Evolutionary conservation across 53 echinoderm and acorn worm species (phyloP), one percentile per base, ranked within the genome.

Genomic region (Paracentrotus lividus): DNA sequence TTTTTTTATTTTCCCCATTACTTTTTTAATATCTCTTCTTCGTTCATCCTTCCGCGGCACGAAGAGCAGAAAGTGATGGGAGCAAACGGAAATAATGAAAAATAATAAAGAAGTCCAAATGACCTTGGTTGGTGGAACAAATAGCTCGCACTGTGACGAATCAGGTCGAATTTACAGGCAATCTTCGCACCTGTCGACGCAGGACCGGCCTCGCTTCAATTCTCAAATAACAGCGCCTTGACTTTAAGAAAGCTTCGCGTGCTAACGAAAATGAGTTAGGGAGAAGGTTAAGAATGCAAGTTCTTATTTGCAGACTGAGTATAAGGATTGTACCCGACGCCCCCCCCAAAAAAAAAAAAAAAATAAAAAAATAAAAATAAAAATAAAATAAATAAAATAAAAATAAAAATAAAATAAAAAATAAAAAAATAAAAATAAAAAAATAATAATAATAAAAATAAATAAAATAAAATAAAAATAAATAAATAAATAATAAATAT

Each of bases 81-180:
- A 45, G 49, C 49, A 84, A 51, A 49, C 47, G 84, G 49, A 84
- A 51, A 84, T 49, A 84, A 84, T 45, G 84, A 84, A 29, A 29
- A 49, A 51, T 49, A 84, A 84, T 49, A 26, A 84, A 84, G 49
- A 84, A 84, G n/a, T n/a, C 49, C 47, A 49, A 84, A 84, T 84
- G 45, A 84, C 84, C 47, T 84, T 45, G 26, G 47, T 47, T 26
- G n/a, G 84, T 51, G 84, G 84, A 49, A 84, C 84, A 84, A 84
- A 84, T 51, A 84, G 84, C 84, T 84, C 84, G 84, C 45, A 9
- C 45, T 49, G 49, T 49, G 84, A 84, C 49, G 49, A 84, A 84
- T 84, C 84, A 84, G 84, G 84, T 84, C 14, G 84, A 84, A 84
- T 84, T 84, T 84, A 84, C 47, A 29, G 29, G 47, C 84, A 84